These are phyloP conservation scores for Trissolcus brochymenae DNA, from an alignment of 2,888 invertebrate genomes.

Conservation along the genomic window DNA sequence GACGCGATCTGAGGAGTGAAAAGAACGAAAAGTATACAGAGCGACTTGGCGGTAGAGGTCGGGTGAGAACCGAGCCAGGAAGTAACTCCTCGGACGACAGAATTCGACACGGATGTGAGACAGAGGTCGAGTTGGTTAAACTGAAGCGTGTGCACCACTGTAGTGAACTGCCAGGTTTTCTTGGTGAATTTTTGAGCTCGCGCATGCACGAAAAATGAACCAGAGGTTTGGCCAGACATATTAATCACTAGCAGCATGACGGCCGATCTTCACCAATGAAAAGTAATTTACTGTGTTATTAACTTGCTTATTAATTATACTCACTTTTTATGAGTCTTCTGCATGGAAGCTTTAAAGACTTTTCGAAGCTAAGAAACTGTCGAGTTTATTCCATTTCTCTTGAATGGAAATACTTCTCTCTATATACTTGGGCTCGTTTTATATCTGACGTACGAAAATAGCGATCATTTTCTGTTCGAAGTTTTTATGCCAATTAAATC, in stretches of 20 bases:
- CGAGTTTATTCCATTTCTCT: conserved; percentile 18
- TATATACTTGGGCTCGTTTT: not conserved
- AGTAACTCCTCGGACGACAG: conserved; percentile 54
- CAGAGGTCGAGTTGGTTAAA: conserved; percentile 53
- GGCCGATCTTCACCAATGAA: conserved; percentile 25
- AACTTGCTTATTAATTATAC: conserved; percentile 44
- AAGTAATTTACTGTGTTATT: conserved; percentile 40
- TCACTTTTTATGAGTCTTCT: not conserved
- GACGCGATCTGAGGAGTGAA: conserved; percentile 12
- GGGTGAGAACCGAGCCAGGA: conserved; percentile 53
- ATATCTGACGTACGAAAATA: not conserved
- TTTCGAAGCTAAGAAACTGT: conserved; percentile 24
- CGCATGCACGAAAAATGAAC: conserved; percentile 19
- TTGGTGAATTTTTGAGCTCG: conserved; percentile 25
- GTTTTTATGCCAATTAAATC: not conserved
- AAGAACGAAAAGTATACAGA: conserved; percentile 6
- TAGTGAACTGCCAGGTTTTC: conserved; percentile 28
- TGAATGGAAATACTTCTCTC: too few species aligned
- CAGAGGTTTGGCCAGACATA: conserved; percentile 39
- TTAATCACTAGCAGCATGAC: conserved; percentile 34
- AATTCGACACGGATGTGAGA: conserved; percentile 55
- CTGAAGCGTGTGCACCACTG: conserved; percentile 43
- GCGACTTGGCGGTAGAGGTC: conserved; percentile 30
- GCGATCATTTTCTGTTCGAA: not conserved
- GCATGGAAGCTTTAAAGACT: too few species aligned